A percentile compares a stretch with the other conserved stretches of the same genome.
phyloP scores from a whole-genome alignment of 2,113 vertebrate species.

The Tricholaema leucomelas region DNA sequence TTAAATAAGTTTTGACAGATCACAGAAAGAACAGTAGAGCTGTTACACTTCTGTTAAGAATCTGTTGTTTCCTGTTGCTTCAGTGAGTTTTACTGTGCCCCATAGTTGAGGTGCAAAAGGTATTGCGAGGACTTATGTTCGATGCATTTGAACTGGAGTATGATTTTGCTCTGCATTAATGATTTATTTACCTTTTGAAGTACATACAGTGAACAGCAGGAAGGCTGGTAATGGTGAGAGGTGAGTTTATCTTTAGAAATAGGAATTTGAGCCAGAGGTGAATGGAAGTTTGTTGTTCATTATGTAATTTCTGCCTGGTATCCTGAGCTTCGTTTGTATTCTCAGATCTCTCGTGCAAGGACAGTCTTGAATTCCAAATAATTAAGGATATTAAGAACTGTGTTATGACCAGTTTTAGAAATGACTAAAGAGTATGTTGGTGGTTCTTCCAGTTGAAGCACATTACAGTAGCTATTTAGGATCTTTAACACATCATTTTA shows the following conservation, averaged over 20 bases:
- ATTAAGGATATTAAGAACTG: neutral
- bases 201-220: neutral
- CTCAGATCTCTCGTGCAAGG: neutral
- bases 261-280: slow-evolving; percentile 9
- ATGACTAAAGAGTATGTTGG: neutral
- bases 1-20: neutral
- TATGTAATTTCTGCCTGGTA: neutral
- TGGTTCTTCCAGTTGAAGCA: neutral
- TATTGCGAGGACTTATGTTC: neutral
- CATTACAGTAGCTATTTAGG: neutral
- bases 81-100: neutral
- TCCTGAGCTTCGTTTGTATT: neutral
- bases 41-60: neutral
- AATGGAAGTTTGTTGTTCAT: neutral
- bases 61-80: neutral
- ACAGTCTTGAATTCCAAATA: neutral
- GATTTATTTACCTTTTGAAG: neutral
- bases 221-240: neutral
- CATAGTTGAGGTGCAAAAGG: neutral
- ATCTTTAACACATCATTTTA: neutral
- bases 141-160: neutral
- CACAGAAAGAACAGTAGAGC: neutral
- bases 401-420: neutral
- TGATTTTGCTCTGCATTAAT: neutral
- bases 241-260: neutral